phyloP scores from a whole-genome alignment of 2,113 vertebrate genomes.

The Thunnus thynnus region DNA sequence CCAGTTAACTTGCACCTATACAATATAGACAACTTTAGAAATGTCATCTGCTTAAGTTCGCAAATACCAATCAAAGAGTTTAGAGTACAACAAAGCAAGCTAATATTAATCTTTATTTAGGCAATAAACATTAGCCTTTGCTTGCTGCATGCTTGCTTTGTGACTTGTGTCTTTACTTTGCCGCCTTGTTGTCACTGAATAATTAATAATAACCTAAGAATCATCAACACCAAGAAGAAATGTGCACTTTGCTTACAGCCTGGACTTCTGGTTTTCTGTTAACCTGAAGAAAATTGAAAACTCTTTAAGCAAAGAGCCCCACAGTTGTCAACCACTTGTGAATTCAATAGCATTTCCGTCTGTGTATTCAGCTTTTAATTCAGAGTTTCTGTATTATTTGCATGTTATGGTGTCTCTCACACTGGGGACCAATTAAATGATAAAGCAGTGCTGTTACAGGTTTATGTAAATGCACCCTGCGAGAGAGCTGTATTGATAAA shows the following conservation, averaged over 20 bases:
- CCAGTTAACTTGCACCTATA: neutral
- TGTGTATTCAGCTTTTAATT: slow-evolving; percentile 67
- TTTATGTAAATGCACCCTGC: slow-evolving; percentile 81
- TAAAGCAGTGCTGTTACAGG: slow-evolving; percentile 81
- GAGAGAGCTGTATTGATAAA: slow-evolving; percentile 78
- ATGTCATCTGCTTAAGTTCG: neutral
- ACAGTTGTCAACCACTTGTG: slow-evolving; percentile 64
- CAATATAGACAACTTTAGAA: neutral
- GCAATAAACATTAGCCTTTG: neutral
- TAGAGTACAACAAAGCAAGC: neutral
- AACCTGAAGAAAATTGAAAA: slow-evolving; percentile 52
- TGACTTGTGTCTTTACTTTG: neutral
- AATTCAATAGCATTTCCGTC: slow-evolving; percentile 57
- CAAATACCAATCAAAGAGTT: too few relatives aligned
- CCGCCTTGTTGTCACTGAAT: neutral
- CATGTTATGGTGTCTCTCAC: slow-evolving; percentile 80
- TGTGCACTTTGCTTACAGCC: neutral
- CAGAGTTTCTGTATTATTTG: slow-evolving; percentile 74
- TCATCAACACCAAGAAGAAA: slow-evolving; percentile 18
- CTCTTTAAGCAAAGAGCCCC: slow-evolving; percentile 41
- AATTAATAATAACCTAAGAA: slow-evolving; percentile 27
- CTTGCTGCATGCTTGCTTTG: neutral
- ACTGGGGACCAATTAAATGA: slow-evolving; percentile 83
- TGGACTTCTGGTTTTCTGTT: slow-evolving; percentile 31
- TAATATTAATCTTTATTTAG: neutral